These are phyloP conservation scores for Phyllostomus hastatus DNA, from an alignment of 2,113 vertebrate species.

Conservation along the genomic window DNA sequence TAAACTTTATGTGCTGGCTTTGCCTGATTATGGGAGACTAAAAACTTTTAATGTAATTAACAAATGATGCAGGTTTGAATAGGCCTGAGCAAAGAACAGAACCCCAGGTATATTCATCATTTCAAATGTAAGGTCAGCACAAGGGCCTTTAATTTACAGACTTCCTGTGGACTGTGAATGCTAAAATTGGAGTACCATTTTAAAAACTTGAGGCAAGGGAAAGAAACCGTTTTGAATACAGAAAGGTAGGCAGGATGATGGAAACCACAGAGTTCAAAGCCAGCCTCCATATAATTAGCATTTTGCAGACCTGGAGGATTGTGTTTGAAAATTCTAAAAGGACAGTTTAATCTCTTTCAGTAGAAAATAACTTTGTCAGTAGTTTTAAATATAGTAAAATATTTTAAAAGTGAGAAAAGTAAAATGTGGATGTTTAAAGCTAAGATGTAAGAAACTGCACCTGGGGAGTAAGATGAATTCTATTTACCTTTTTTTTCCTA, in stretches of 20 bases:
- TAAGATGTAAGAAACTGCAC: not conserved
- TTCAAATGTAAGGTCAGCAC: constrained; percentile 1
- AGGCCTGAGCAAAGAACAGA: not conserved
- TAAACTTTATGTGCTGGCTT: not conserved
- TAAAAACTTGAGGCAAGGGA: constrained; percentile 40
- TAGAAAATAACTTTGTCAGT: not conserved
- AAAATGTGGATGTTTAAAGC: not conserved
- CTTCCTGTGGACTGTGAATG: constrained; percentile 9
- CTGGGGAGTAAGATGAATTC: not conserved
- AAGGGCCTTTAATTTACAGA: constrained; percentile 19
- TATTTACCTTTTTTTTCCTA: not conserved
- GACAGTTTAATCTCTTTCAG: not conserved
- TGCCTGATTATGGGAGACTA: not conserved
- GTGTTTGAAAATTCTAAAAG: not conserved
- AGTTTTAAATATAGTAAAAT: not conserved
- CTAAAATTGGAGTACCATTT: constrained; percentile 54
- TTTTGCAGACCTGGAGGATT: not conserved
- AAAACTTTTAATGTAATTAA: constrained; percentile 20
- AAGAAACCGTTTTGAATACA: not conserved
- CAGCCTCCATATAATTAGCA: not conserved
- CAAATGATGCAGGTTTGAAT: constrained; percentile 2
- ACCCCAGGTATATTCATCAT: not conserved
- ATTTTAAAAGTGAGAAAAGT: not conserved
- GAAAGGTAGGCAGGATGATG: not conserved
- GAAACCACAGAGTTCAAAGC: constrained; percentile 18